Evolutionary conservation across 30 jellyfish, hydroid and myxozoan genomes (phyloP).

Genomic region (Sanderia malayensis): DNA sequence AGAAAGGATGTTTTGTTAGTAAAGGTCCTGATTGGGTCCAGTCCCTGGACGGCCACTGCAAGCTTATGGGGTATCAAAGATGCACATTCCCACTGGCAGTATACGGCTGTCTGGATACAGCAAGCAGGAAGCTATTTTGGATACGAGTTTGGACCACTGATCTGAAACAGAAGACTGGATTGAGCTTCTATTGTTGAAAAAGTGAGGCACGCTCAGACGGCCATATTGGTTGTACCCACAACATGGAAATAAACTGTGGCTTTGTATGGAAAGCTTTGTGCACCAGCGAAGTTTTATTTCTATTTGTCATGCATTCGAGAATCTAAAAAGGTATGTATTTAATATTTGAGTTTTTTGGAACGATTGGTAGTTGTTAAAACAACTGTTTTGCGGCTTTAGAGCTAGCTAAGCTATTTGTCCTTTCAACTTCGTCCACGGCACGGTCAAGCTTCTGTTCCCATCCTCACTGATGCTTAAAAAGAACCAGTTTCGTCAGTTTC

Average conservation of each 20-base stretch:
- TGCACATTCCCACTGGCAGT: slow-evolving; percentile 36
- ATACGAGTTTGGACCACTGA: slow-evolving; percentile 18
- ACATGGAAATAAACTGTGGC: no score
- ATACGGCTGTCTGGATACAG: slow-evolving; percentile 18
- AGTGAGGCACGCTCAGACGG: no score
- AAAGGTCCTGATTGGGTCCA: slow-evolving; percentile 25
- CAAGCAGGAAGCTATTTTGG: slow-evolving; percentile 18
- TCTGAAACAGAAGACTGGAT: no score
- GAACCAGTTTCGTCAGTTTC: slow-evolving; percentile 45
- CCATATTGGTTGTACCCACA: no score
- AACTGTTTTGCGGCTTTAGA: background rate
- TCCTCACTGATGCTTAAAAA: slow-evolving; percentile 56
- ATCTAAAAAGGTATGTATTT: no score
- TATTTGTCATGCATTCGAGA: no score
- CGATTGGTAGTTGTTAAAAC: background rate
- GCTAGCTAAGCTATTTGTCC: background rate
- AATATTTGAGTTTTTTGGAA: no score
- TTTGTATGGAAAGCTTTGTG: no score
- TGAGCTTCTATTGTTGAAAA: no score
- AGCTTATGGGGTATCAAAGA: slow-evolving; percentile 31
- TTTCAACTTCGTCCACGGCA: no score
- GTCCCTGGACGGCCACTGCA: slow-evolving; percentile 46
- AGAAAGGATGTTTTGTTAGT: background rate
- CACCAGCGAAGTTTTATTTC: no score
- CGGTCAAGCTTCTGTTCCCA: no score